These are phyloP conservation scores for Orussus abietinus DNA, from an alignment of 1,140 invertebrate genomes.

Conservation along the genomic window DNA sequence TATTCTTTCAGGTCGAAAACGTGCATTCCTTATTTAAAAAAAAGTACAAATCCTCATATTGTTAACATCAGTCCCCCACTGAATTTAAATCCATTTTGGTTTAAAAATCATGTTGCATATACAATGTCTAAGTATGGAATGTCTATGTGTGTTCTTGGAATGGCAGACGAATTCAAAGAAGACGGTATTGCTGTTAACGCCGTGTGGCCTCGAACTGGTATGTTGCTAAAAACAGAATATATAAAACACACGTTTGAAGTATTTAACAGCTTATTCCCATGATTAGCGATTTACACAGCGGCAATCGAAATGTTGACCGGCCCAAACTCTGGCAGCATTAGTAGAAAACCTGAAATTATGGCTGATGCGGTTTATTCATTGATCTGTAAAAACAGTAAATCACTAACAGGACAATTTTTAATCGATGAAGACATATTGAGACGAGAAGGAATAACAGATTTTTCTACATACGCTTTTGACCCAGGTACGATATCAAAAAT, in stretches of 20 bases:
- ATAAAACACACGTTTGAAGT: constrained; percentile 1
- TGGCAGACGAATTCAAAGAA: constrained; percentile 86
- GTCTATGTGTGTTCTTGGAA: constrained; percentile 97
- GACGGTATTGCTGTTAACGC: constrained; percentile 92
- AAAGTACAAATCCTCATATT: constrained; percentile 91
- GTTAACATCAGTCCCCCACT: constrained; percentile 94
- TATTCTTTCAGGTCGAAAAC: constrained; percentile 75
- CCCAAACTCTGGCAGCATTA: constrained; percentile 56
- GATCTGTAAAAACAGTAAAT: constrained; percentile 72
- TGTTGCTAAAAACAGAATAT: constrained; percentile 16
- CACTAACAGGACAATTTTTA: constrained; percentile 85
- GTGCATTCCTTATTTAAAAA: constrained; percentile 86
- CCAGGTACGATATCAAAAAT: constrained; percentile 71
- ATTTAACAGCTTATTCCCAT: no score
- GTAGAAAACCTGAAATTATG: constrained; percentile 89
- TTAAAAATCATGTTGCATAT: constrained; percentile 90
- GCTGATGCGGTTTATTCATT: constrained; percentile 93
- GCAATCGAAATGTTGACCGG: constrained; percentile 94
- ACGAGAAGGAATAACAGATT: constrained; percentile 76
- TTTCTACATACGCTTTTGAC: constrained; percentile 82
- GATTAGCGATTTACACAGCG: constrained; percentile 86
- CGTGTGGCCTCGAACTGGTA: constrained; percentile 92
- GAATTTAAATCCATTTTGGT: constrained; percentile 88
- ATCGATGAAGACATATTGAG: constrained; percentile 91
- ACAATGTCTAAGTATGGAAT: constrained; percentile 99